Percentiles rank a stretch among this genome's conserved stretches.
phyloP scores from a whole-genome alignment of 2,113 vertebrate genomes.

The Reinhardtius hippoglossoides region DNA sequence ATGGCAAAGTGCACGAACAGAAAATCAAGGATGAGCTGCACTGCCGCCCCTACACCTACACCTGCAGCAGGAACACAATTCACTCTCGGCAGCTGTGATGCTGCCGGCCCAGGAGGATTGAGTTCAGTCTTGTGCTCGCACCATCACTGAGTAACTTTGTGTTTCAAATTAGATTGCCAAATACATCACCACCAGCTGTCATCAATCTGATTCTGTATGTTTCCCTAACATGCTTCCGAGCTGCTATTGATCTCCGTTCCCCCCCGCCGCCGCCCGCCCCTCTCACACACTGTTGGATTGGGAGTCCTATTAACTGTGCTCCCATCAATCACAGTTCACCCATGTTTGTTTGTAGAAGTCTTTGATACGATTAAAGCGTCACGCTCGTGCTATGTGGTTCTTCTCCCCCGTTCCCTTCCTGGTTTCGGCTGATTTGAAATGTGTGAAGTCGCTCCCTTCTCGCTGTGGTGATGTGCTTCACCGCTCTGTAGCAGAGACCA shows the following conservation, averaged over 20 bases:
- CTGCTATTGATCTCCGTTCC: conserved; percentile 67
- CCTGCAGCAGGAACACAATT: conserved; percentile 53
- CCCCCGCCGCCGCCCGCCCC: conserved; percentile 23
- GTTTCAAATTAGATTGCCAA: conserved; percentile 77
- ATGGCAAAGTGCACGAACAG: conserved; percentile 42
- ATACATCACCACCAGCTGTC: conserved; percentile 76
- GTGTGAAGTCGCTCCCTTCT: conserved; percentile 49
- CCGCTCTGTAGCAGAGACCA: conserved; percentile 59
- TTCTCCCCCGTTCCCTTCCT: conserved; percentile 16
- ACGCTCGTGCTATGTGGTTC: conserved; percentile 38
- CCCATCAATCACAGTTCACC: conserved; percentile 77
- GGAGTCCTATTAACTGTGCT: conserved; percentile 73
- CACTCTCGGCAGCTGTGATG: conserved; percentile 49
- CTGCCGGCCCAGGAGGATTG: conserved; percentile 40
- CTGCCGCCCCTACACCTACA: conserved; percentile 41
- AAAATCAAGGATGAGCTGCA: conserved; percentile 45
- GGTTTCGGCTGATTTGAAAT: conserved; percentile 54
- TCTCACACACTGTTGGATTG: conserved; percentile 45
- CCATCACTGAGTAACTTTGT: conserved; percentile 65
- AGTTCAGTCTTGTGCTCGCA: conserved; percentile 50
- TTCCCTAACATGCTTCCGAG: conserved; percentile 74
- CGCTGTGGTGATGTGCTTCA: conserved; percentile 61
- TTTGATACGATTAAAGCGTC: conserved; percentile 77
- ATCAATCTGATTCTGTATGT: conserved; percentile 71
- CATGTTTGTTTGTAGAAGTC: conserved; percentile 77